phyloP scores from a whole-genome alignment of 1,140 invertebrate species.

The Drosophila orena region DNA sequence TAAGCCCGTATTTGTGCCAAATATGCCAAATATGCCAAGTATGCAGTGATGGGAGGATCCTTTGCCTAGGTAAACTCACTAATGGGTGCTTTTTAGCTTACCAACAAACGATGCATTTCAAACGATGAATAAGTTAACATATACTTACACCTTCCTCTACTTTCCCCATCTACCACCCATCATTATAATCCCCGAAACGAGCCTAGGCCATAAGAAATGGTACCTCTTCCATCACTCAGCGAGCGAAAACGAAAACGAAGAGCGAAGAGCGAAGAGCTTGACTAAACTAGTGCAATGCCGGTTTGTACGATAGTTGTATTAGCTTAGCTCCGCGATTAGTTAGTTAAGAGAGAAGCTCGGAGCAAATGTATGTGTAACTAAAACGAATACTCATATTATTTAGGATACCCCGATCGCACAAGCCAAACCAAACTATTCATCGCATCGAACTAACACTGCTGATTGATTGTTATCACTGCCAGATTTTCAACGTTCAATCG shows the following conservation, averaged over 20 bases:
- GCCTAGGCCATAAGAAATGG: neutral
- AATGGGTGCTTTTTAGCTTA: neutral
- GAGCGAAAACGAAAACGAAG: constrained; percentile 11
- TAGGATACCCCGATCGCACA: constrained; percentile 43
- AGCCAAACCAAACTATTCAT: constrained; percentile 42
- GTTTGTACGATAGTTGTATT: constrained; percentile 75
- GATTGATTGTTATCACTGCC: constrained; percentile 50
- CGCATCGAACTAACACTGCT: constrained; percentile 36
- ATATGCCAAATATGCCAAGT: neutral
- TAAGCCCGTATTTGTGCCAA: constrained; percentile 19
- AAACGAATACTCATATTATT: constrained; percentile 71
- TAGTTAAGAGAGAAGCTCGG: constrained; percentile 25
- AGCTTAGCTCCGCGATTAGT: constrained; percentile 28
- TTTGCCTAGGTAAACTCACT: neutral
- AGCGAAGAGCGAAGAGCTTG: too few species aligned
- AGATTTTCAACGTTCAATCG: constrained; percentile 35
- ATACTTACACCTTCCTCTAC: neutral
- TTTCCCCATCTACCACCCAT: neutral
- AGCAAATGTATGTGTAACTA: constrained; percentile 39
- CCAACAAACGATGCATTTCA: neutral
- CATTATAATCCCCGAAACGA: neutral
- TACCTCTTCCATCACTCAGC: constrained; percentile 15
- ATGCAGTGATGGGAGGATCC: constrained; percentile 24
- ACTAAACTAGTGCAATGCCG: constrained; percentile 66
- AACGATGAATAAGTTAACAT: neutral